Base-by-base conservation (phyloP, 2,797 vertebrate genomes). In the Halcyon leucocephala region DNA sequence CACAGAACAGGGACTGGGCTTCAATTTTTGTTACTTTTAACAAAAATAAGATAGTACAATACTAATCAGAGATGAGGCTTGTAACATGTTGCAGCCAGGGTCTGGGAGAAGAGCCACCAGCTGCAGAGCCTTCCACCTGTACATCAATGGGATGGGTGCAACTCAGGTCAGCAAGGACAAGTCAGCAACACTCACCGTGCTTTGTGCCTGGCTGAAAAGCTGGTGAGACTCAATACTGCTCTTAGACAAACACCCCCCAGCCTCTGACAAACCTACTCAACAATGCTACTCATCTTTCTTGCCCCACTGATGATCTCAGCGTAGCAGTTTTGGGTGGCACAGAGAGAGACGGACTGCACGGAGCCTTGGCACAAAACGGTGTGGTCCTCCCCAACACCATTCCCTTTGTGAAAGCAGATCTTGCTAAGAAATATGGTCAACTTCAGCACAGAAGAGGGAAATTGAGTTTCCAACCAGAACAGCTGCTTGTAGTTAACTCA, bases 1-100 rank as follows among this genome's bases (percentile, higher is more conserved):
- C 6, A 0, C 26, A 25, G 87, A 91, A 86, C 85, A 89, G 85
- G 85, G 95, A 91, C 76, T n/a, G 79, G 92, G 92, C 89, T 94
- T 94, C 96, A 95, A 96, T 96, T 97, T 95, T 78, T 95, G 89
- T 87, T 95, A 94, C 95, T 95, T 95, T 89, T 95, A 93, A 96
- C 96, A 93, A 92, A 95, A 95, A 93, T 93, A 96, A 97, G 89
- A 94, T 69, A 87, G 86, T 90, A 88, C 84, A 90, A 96, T 66
- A 78, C 92, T 93, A 93, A 93, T 92, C 93, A 87, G 86, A 78
- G 86, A 74, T 39, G 72, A 93, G 66, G 82, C 61, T 91, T 54
- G 52, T 77, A 92, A 61, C 64, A 82, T 0, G n/a, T 79, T 72
- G 71, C 82, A 85, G 90, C 67, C 80, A 93, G 80, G 60, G 81